A percentile compares a stretch with the other conserved stretches of the same genome.
phyloP scores from a whole-genome alignment of 2,797 vertebrate species.

The Liasis olivaceus region DNA sequence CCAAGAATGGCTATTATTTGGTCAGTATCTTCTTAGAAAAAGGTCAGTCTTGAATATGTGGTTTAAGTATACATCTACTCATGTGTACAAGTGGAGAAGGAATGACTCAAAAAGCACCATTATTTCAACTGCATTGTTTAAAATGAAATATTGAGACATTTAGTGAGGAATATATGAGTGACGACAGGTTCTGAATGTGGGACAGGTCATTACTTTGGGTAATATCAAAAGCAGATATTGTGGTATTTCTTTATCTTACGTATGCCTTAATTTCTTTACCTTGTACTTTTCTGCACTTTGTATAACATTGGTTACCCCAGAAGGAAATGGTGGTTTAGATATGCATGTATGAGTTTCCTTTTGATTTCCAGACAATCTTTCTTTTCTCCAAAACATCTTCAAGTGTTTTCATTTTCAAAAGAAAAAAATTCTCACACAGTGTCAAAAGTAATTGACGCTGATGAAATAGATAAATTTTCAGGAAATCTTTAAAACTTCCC shows the following conservation, averaged over 20 bases:
- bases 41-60: neutral
- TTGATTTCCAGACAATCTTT: neutral
- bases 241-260: neutral
- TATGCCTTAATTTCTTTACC: neutral
- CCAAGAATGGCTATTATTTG: neutral
- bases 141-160: neutral
- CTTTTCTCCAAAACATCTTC: neutral
- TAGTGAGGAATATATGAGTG: neutral
- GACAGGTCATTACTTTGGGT: neutral
- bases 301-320: neutral
- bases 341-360: neutral
- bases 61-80: neutral
- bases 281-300: neutral
- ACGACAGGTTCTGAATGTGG: neutral
- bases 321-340: neutral
- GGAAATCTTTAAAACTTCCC: neutral
- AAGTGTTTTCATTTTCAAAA: neutral
- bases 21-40: neutral
- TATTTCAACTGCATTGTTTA: neutral
- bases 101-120: neutral
- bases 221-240: neutral
- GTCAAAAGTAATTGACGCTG: neutral
- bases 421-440: neutral
- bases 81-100: neutral
- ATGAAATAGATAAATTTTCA: neutral